These are phyloP conservation scores for Platygyra sinensis DNA, from an alignment of 64 coral and sea anemone genomes.

Conservation along the genomic window DNA sequence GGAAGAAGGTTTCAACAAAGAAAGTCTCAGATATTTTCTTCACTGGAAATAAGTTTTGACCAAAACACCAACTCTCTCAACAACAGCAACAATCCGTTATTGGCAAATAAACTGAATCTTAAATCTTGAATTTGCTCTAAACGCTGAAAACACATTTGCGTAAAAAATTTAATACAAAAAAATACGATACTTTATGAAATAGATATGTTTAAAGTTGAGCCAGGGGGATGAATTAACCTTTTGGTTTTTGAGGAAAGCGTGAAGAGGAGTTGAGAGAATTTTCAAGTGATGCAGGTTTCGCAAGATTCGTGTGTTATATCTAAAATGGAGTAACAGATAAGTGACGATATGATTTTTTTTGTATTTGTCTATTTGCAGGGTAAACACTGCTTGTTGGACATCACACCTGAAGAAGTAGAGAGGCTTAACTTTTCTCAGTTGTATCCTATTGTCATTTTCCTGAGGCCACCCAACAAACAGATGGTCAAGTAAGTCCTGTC, in stretches of 20 bases:
- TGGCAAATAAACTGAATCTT: too few species aligned
- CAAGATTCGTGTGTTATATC: not conserved
- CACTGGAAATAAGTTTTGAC: not conserved
- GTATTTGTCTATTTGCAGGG: conserved; percentile 28
- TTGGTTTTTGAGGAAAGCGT: not conserved
- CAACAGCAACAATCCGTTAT: too few species aligned
- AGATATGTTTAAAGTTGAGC: too few species aligned
- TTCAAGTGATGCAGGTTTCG: not conserved
- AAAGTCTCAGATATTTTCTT: not conserved
- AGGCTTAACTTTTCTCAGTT: conserved; percentile 89
- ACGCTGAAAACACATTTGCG: too few species aligned
- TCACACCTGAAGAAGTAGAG: conserved; percentile 93
- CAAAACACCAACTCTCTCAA: not conserved
- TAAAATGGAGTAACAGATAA: not conserved
- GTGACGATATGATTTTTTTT: not conserved
- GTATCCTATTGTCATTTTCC: conserved; percentile 91
- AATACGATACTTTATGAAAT: too few species aligned
- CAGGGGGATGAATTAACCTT: too few species aligned
- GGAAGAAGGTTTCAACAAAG: not conserved
- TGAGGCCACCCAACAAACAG: conserved; percentile 86
- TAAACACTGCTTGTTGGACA: conserved; percentile 95
- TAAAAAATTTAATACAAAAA: too few species aligned
- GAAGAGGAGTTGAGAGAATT: not conserved
- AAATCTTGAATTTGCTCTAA: too few species aligned
- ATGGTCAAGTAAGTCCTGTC: conserved; percentile 79